A percentile compares a stretch with the other conserved stretches of the same genome.
Conservation (phyloP, 2,888 invertebrate genomes). For the Tenthredo amoena region DNA sequence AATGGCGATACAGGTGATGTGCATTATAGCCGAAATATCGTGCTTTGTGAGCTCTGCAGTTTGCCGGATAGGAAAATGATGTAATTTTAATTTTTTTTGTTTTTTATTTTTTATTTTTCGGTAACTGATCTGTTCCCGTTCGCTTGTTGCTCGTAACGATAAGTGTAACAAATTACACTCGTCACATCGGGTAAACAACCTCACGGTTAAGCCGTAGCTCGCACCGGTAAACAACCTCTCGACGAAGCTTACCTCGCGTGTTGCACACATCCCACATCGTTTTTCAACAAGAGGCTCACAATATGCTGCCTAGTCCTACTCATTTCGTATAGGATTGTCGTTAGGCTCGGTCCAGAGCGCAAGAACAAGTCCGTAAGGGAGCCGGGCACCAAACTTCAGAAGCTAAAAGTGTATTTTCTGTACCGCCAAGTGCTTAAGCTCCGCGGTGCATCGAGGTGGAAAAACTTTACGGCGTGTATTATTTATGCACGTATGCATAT, state of each 20-base stretch:
- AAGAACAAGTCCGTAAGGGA: slow-evolving; percentile 30
- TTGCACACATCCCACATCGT: background rate
- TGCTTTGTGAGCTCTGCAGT: background rate
- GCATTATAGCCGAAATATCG: background rate
- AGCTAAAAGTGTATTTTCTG: slow-evolving; percentile 34
- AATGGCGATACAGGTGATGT: background rate
- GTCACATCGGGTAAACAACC: slow-evolving; percentile 47
- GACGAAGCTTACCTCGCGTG: slow-evolving; percentile 29
- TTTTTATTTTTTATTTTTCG: background rate
- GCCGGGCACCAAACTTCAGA: background rate
- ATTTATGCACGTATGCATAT: slow-evolving; percentile 34
- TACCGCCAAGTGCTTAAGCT: slow-evolving; percentile 37
- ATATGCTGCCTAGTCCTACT: slow-evolving; percentile 6
- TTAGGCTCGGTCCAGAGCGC: slow-evolving; percentile 23
- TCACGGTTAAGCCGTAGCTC: slow-evolving; percentile 2
- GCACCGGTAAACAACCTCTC: slow-evolving; percentile 44
- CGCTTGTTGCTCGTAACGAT: slow-evolving; percentile 17
- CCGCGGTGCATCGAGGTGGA: slow-evolving; percentile 32
- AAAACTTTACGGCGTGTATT: slow-evolving; percentile 29
- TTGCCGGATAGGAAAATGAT: background rate
- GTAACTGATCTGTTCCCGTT: background rate
- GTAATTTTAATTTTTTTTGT: background rate
- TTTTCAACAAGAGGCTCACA: slow-evolving; percentile 19
- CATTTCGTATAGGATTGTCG: slow-evolving; percentile 33
- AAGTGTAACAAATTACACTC: slow-evolving; percentile 39